phyloP scores from a whole-genome alignment of 35 echinoderm and acorn worm genomes.

The Apostichopus japonicus region DNA sequence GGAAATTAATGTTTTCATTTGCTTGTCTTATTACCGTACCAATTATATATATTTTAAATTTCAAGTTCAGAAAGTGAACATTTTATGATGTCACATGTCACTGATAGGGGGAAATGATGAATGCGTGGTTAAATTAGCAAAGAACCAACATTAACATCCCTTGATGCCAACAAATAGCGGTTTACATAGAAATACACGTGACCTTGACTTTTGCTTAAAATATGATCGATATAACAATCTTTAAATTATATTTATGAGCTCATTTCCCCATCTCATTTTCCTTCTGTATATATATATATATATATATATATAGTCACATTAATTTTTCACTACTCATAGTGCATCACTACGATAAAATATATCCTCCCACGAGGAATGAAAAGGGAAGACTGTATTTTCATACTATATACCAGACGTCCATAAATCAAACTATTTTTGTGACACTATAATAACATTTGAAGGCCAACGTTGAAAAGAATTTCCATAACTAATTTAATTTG shows the following conservation, averaged over 20 bases:
- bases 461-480: neutral
- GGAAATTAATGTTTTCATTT: too few relatives aligned
- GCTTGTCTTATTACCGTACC: too few relatives aligned
- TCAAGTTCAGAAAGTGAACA: too few relatives aligned
- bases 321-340: neutral
- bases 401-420: neutral
- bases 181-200: too few relatives aligned
- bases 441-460: neutral
- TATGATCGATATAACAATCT: neutral
- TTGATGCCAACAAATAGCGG: too few relatives aligned
- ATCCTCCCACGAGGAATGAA: neutral
- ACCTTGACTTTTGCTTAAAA: neutral
- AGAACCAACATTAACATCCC: too few relatives aligned
- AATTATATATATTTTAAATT: too few relatives aligned
- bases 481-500: neutral
- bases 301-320: neutral
- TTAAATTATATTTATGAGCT: neutral
- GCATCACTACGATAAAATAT: neutral
- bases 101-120: too few relatives aligned
- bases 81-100: too few relatives aligned
- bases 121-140: too few relatives aligned
- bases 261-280: neutral
- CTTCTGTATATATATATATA: neutral
- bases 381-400: neutral
- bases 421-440: neutral